Evolutionary conservation across 2,113 vertebrate genomes (phyloP), one percentile per base, ranked within the genome.

Genomic region (Centropus bengalensis): DNA sequence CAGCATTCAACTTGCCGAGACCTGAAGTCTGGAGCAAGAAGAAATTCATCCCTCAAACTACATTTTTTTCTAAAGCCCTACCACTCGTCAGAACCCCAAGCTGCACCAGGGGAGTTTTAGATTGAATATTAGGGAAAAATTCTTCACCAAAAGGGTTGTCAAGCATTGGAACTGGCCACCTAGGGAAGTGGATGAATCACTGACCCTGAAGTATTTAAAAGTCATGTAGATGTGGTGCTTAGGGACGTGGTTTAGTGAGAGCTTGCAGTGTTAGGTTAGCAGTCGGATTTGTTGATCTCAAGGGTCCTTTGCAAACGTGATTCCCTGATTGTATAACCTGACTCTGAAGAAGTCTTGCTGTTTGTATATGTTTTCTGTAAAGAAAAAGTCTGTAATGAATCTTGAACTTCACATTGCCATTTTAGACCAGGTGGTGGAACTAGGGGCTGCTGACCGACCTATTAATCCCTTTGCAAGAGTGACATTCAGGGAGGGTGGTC

Each of bases 221-320:
- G 20, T 9, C 0, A 0, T 8, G 16, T 42, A 47, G 44, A 55
- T 6, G 3, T 63, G 33, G 23, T 2, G 6, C n/a, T n/a, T 24
- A 20, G 38, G 30, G 19, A 36, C 1, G 0, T 28, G 15, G 20
- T 40, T 62, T 22, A 74, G 38, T 21, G 36, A 22, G 59, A 22
- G 30, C 32, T 27, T 38, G 10, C 23, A 66, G 15, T 23, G 47
- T 4, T 44, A 5, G 17, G 28, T 56, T 38, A 49, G 16, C 0
- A 0, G 18, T 12, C 52, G 40, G 14, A 44, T 15, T 23, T 3
- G 0, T 26, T 68, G 36, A 30, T 30, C 38, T 60, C 44, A 68
- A 44, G 6, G 5, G n/a, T 55, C 12, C 3, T 93, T 73, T 75
- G 20, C 52, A 79, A 49, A 40, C 13, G 63, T 42, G 23, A 52